A percentile compares a stretch with the other conserved stretches of the same genome.
Evolutionary conservation across 2,888 invertebrate genomes (phyloP).

Genomic region (Calliopum simillimum): DNA sequence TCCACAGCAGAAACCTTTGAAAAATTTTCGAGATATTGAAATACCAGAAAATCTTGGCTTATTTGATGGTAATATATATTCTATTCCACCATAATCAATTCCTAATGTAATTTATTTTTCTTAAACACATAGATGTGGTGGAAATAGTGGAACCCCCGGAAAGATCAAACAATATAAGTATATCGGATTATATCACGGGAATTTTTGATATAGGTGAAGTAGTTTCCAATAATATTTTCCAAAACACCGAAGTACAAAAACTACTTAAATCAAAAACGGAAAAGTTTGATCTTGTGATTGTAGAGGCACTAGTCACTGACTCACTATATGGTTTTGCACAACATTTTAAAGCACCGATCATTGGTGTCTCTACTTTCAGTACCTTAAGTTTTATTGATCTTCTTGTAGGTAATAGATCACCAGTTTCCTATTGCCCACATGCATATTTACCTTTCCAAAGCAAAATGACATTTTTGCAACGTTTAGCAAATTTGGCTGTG

Average conservation of each 20-base stretch:
- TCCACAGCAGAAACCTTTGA: conserved; percentile 53
- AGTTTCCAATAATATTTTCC: conserved; percentile 47
- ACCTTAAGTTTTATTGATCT: conserved; percentile 48
- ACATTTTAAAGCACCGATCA: conserved; percentile 59
- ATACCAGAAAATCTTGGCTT: conserved; percentile 37
- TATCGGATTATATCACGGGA: no score
- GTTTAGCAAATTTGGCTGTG: conserved; percentile 57
- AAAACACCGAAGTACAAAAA: conserved; percentile 49
- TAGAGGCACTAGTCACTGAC: conserved; percentile 60
- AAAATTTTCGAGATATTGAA: conserved; percentile 54
- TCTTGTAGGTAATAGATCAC: conserved; percentile 55
- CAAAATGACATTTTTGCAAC: conserved; percentile 60
- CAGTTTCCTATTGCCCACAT: conserved; percentile 58
- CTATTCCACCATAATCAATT: background rate
- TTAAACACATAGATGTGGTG: background rate
- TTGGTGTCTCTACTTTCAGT: conserved; percentile 52
- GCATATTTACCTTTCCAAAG: conserved; percentile 52
- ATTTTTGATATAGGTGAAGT: conserved; percentile 51
- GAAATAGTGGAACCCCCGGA: background rate
- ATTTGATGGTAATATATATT: background rate
- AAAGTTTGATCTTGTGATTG: conserved; percentile 61
- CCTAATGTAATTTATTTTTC: conserved; percentile 46
- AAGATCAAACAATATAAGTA: no score
- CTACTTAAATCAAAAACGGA: conserved; percentile 56
- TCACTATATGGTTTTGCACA: conserved; percentile 57